Conservation (phyloP, 2,888 invertebrate species). For the Sycophila texana region DNA sequence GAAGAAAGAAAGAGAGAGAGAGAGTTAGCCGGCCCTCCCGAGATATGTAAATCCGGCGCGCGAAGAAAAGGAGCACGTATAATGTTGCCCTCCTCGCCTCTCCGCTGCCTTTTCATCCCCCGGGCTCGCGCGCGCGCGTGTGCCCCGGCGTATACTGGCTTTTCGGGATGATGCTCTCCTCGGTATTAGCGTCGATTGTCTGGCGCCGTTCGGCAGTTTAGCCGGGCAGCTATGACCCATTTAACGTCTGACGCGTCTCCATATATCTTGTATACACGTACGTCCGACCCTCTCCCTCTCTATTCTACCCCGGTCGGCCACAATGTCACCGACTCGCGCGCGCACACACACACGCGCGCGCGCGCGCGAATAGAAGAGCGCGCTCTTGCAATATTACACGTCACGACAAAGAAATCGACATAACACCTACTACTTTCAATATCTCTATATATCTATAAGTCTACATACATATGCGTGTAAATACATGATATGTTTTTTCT, state of each 20-base stretch:
- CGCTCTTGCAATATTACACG: background rate
- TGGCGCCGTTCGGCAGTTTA: conserved; percentile 46
- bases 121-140: background rate
- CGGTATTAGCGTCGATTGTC: conserved; percentile 45
- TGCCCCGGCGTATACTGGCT: background rate
- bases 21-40: background rate
- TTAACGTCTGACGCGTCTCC: conserved; percentile 44
- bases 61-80: conserved; percentile 3
- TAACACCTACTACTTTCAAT: conserved; percentile 5
- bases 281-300: background rate
- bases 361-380: background rate
- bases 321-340: conserved; percentile 29
- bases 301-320: background rate
- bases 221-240: conserved; percentile 51
- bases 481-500: conserved; percentile 33
- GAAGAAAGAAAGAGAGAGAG: no score
- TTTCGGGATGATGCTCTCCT: conserved; percentile 37
- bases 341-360: background rate
- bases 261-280: conserved; percentile 16
- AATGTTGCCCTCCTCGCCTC: background rate
- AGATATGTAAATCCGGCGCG: conserved; percentile 16
- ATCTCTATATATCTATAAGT: background rate
- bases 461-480: background rate
- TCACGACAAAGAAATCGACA: conserved; percentile 29
- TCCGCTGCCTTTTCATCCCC: background rate